Evolutionary conservation across 2,113 vertebrate species (phyloP).

Genomic region (Lagenorhynchus albirostris): DNA sequence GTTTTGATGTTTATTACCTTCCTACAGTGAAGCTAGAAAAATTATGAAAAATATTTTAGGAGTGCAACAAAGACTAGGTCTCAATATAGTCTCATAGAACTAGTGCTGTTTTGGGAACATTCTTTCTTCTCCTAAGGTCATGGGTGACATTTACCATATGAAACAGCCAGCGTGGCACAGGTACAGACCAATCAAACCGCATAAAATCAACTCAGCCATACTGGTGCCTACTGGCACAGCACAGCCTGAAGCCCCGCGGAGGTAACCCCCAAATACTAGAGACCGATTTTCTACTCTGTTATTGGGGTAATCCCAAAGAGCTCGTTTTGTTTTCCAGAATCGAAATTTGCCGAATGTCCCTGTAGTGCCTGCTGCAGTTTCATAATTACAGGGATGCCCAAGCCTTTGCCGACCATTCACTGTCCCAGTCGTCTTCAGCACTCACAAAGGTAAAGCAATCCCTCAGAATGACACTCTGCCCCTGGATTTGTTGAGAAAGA

Average conservation of each 20-base stretch:
- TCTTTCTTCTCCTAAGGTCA: background rate
- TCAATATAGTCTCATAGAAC: constrained; percentile 18
- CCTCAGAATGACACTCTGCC: background rate
- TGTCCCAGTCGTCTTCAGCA: background rate
- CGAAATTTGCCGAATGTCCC: background rate
- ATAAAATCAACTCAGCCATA: background rate
- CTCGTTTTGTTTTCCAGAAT: background rate
- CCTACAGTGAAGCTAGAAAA: constrained; percentile 16
- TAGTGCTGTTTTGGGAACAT: background rate
- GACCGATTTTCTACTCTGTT: background rate
- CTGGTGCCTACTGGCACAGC: background rate
- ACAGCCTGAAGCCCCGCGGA: background rate
- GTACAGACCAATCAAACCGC: background rate
- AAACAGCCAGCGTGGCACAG: background rate
- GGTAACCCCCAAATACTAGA: background rate
- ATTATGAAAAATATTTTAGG: background rate
- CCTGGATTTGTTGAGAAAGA: background rate
- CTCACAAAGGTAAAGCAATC: no score
- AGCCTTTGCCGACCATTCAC: background rate
- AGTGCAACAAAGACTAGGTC: background rate
- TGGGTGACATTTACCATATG: background rate
- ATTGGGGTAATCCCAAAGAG: background rate
- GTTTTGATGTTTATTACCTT: constrained; percentile 46
- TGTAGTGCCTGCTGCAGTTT: background rate
- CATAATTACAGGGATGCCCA: background rate